Base-by-base conservation (phyloP, 2,113 vertebrate species). In the Misgurnus anguillicaudatus region DNA sequence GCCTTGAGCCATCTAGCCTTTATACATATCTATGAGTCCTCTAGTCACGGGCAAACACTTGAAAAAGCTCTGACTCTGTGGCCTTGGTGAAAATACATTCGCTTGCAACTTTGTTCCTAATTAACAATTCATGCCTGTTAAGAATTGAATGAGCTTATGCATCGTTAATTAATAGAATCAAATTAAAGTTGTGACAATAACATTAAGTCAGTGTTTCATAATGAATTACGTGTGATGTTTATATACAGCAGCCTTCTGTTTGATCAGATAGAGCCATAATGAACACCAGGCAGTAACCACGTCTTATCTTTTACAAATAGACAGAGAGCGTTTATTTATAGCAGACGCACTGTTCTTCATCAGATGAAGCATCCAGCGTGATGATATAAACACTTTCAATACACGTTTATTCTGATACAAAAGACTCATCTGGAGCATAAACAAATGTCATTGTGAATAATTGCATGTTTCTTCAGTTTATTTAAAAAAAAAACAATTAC, bases 161-260 rank as follows among this genome's bases (percentile, higher is more conserved):
- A 48, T 11, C 47, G 13, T 48, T 48, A 3, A 13, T 48, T 48
- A 9, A 9, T 13, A 51, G 48, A 51, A 51, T 11, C 48, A 16
- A 51, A 51, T 51, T 14, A 51, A 51, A 51, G 5, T 51, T 31
- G 24, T 31, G 24, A 31, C 24, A 31, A 31, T 31, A 31, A 31
- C 24, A 31, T 31, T 31, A 31, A 31, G 24, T 31, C 24, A 13
- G 66, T 9, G 8, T 69, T 51, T 51, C 8, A 13, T 68, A 21
- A 68, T 68, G 47, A 45, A 67, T 42, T 47, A 48, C 45, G n/a
- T 58, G 51, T 48, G 6, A 47, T 78, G 19, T 61, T 78, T 69
- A 48, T 58, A 58, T 17, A 38, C 31, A 69, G 39, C 58, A 16
- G 51, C 5, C 65, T 61, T 24, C 65, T 78, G 65, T n/a, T 69